A percentile compares a stretch with the other conserved stretches of the same genome.
Evolutionary conservation across 2,113 vertebrate genomes (phyloP).

Genomic region (Antidorcas marsupialis): DNA sequence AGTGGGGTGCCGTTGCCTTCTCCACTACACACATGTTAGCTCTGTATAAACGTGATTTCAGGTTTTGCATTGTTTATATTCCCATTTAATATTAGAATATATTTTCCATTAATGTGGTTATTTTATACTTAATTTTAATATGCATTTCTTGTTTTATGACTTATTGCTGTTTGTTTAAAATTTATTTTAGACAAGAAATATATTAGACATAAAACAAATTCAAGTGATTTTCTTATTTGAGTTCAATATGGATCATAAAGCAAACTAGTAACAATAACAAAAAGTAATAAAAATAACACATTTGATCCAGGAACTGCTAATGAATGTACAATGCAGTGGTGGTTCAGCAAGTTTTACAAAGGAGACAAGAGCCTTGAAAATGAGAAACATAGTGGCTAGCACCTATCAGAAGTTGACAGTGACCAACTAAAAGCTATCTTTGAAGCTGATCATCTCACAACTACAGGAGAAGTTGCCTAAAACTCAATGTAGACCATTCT

Average conservation of each 20-base stretch:
- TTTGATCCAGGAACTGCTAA: background rate
- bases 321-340: background rate
- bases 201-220: no score
- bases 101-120: background rate
- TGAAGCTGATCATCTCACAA: background rate
- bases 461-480: background rate
- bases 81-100: background rate
- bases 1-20: no score
- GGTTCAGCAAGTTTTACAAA: background rate
- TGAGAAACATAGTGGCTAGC: background rate
- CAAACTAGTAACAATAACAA: background rate
- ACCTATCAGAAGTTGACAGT: background rate
- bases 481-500: background rate
- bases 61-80: background rate
- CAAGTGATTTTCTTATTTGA: no score
- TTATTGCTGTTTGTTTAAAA: background rate
- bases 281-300: background rate
- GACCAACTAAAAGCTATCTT: background rate
- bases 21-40: background rate
- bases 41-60: background rate
- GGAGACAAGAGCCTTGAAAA: background rate
- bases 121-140: background rate
- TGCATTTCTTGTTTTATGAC: background rate
- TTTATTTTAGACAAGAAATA: background rate
- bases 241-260: background rate